These are phyloP conservation scores for Adela reaumurella DNA, from an alignment of 2,888 invertebrate genomes.

Conservation along the genomic window DNA sequence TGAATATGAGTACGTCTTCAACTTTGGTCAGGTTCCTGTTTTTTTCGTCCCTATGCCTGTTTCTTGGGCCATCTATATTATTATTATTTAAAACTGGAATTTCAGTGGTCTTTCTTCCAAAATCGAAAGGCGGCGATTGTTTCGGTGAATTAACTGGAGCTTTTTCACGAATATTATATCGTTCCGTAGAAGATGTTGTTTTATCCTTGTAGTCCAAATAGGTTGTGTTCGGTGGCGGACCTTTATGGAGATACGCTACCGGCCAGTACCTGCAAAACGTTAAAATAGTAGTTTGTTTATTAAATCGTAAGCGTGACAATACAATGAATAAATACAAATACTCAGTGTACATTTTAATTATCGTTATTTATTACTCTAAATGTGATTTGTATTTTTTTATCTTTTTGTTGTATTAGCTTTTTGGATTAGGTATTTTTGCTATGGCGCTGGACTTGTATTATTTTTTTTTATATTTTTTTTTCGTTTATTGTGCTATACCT, in stretches of 20 bases:
- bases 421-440: too few species aligned
- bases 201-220: constrained; percentile 43
- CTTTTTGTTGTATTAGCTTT: too few species aligned
- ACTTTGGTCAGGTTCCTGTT: constrained; percentile 28
- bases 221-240: constrained; percentile 73
- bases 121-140: not conserved
- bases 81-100: constrained; percentile 2
- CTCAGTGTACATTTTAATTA: too few species aligned
- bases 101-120: constrained; percentile 9
- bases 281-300: constrained; percentile 3
- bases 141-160: not conserved
- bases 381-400: too few species aligned
- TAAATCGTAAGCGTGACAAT: too few species aligned
- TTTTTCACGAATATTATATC: not conserved
- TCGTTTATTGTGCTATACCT: too few species aligned
- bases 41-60: constrained; percentile 27
- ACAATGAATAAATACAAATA: not conserved
- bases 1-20: constrained; percentile 17
- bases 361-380: too few species aligned
- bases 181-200: constrained; percentile 11
- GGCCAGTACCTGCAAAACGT: constrained; percentile 66
- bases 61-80: constrained; percentile 14
- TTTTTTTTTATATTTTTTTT: too few species aligned
- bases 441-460: too few species aligned
- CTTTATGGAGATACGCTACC: constrained; percentile 76